Evolutionary conservation across 2,888 invertebrate species (phyloP).

Genomic region (Sarcophaga carnaria): DNA sequence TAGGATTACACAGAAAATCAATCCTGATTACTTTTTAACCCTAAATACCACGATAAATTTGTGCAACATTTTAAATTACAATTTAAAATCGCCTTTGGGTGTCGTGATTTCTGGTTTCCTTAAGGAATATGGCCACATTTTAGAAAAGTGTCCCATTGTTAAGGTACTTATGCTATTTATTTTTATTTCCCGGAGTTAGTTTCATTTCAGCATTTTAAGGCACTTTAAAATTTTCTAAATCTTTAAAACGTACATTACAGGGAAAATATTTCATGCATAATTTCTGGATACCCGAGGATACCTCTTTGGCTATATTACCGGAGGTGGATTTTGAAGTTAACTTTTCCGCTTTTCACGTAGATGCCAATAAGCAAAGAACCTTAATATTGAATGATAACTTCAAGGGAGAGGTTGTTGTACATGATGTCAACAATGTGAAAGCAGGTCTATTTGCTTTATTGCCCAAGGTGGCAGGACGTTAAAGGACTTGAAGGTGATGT

Average conservation of each 20-base stretch:
- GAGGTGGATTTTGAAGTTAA: slow-evolving; percentile 76
- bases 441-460: slow-evolving; percentile 75
- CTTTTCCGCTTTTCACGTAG: slow-evolving; percentile 73
- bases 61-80: slow-evolving; percentile 75
- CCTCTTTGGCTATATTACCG: slow-evolving; percentile 75
- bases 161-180: slow-evolving; percentile 72
- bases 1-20: slow-evolving; percentile 73
- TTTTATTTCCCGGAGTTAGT: no score
- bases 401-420: slow-evolving; percentile 74
- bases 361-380: slow-evolving; percentile 75
- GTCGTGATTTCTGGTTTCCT: slow-evolving; percentile 74
- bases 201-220: no score
- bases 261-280: slow-evolving; percentile 77
- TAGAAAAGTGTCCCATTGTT: slow-evolving; percentile 77
- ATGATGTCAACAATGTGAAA: slow-evolving; percentile 76
- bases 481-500: not conserved
- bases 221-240: slow-evolving; percentile 46
- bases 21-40: slow-evolving; percentile 73
- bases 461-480: slow-evolving; percentile 71
- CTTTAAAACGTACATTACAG: slow-evolving; percentile 74
- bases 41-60: slow-evolving; percentile 77
- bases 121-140: slow-evolving; percentile 75
- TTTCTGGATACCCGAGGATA: slow-evolving; percentile 80
- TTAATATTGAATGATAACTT: slow-evolving; percentile 76
- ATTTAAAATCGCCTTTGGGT: slow-evolving; percentile 76